Conservation (phyloP, 2,113 vertebrate genomes). For the Athene noctua region DNA sequence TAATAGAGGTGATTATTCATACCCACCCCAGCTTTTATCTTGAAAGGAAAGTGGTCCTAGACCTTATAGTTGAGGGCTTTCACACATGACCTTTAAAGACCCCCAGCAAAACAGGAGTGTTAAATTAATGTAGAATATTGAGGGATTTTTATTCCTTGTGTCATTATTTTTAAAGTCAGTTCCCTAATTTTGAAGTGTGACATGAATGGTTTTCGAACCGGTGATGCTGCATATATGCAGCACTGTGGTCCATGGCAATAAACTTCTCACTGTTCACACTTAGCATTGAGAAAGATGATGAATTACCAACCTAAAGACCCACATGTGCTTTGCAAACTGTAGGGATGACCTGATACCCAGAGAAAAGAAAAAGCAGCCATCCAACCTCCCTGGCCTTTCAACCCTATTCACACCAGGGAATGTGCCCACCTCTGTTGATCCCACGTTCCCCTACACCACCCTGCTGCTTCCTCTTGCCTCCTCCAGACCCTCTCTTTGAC, state of each 20-base stretch:
- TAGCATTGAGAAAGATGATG: background rate
- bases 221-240: background rate
- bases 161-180: background rate
- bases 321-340: background rate
- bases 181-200: background rate
- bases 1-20: background rate
- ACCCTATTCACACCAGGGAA: background rate
- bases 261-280: background rate
- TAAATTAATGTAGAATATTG: background rate
- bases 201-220: background rate
- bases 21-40: background rate
- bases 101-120: background rate
- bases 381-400: background rate
- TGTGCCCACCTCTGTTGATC: background rate
- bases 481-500: background rate
- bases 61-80: background rate
- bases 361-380: background rate
- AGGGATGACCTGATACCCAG: background rate
- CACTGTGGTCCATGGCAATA: background rate
- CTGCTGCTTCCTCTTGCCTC: background rate
- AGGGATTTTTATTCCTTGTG: background rate
- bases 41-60: background rate
- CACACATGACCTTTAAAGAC: background rate
- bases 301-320: background rate
- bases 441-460: background rate